These are phyloP conservation scores for Delphinus delphis DNA, from an alignment of 2,113 vertebrate species.

Conservation along the genomic window DNA sequence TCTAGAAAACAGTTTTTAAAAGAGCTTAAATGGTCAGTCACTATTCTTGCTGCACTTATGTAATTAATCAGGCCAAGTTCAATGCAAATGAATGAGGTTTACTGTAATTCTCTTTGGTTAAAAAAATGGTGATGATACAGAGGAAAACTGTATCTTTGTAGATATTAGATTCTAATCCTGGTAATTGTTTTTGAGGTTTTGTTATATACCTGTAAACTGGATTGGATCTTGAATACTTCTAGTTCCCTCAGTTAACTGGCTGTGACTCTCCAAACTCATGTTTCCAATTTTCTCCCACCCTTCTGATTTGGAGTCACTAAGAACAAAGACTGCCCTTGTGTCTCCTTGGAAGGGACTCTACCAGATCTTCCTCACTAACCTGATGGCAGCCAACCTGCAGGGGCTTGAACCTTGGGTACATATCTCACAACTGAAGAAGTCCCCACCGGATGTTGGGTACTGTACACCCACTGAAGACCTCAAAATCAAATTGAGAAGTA, in stretches of 20 bases:
- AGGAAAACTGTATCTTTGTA: background rate
- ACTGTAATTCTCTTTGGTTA: background rate
- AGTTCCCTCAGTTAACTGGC: background rate
- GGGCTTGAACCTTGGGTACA: no score
- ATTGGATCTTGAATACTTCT: background rate
- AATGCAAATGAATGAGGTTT: background rate
- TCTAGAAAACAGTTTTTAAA: background rate
- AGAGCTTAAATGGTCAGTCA: background rate
- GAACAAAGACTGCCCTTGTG: background rate
- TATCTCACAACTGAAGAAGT: background rate
- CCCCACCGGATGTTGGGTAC: background rate
- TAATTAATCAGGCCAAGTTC: background rate
- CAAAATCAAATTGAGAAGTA: background rate
- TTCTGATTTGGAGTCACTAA: background rate
- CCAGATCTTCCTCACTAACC: background rate
- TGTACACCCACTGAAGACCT: background rate
- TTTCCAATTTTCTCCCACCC: background rate
- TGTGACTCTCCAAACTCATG: background rate
- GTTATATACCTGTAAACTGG: background rate
- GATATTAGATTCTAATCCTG: background rate
- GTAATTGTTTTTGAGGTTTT: background rate
- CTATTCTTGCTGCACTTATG: background rate
- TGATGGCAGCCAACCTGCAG: background rate
- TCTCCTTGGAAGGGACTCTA: background rate
- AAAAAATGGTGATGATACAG: background rate